Conservation (phyloP, 1,140 invertebrate genomes). For the Cydia amplana region DNA sequence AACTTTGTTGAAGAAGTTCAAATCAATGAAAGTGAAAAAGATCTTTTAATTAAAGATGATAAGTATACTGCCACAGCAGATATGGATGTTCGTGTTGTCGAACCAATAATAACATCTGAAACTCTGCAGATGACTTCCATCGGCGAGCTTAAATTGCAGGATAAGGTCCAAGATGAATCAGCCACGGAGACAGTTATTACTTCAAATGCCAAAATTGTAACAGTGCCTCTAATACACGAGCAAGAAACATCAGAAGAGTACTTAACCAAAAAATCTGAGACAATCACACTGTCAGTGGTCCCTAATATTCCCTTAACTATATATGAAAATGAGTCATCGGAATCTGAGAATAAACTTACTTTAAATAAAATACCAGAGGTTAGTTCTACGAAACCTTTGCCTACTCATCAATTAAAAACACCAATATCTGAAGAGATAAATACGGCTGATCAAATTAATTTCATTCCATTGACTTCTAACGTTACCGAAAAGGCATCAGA, state of each 20-base stretch:
- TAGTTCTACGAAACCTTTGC: slow-evolving; percentile 43
- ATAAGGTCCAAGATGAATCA: slow-evolving; percentile 47
- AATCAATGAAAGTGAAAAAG: slow-evolving; percentile 64
- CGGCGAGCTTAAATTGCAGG: slow-evolving; percentile 42
- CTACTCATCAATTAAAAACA: slow-evolving; percentile 58
- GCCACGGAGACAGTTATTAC: slow-evolving; percentile 59
- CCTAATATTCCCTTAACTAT: slow-evolving; percentile 58
- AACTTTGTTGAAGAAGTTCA: slow-evolving; percentile 70
- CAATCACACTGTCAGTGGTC: slow-evolving; percentile 49
- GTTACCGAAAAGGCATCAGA: slow-evolving; percentile 48
- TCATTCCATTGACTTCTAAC: slow-evolving; percentile 39
- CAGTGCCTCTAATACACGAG: slow-evolving; percentile 58
- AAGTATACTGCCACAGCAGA: slow-evolving; percentile 50
- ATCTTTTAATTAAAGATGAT: slow-evolving; percentile 50
- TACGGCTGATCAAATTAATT: slow-evolving; percentile 58
- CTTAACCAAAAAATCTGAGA: slow-evolving; percentile 49
- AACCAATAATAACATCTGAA: slow-evolving; percentile 62
- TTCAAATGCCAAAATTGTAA: slow-evolving; percentile 59
- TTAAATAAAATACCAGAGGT: slow-evolving; percentile 48
- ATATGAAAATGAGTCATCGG: slow-evolving; percentile 54
- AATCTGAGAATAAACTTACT: slow-evolving; percentile 56
- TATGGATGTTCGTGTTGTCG: slow-evolving; percentile 54
- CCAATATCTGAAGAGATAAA: slow-evolving; percentile 59
- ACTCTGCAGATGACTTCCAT: slow-evolving; percentile 51
- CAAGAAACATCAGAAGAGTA: slow-evolving; percentile 54